Evolutionary conservation across 2,797 vertebrate species (phyloP), one percentile per base, ranked within the genome.

Genomic region (Sebastolobus altivelis): DNA sequence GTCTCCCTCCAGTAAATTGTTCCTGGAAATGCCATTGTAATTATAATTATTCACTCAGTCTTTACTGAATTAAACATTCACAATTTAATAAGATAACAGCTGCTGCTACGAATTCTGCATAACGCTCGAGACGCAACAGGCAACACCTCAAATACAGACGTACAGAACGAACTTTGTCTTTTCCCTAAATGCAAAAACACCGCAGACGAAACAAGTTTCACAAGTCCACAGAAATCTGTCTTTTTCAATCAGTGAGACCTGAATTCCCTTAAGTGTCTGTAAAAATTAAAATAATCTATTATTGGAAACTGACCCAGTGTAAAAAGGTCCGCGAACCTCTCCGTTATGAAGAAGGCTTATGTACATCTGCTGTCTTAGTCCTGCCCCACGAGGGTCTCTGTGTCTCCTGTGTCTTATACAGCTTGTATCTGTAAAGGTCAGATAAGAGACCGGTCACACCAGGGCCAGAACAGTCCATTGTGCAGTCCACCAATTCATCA

Each of bases 391-490:
- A 88, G 86, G 76, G 80, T 87, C 76, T 90, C 77, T 37, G 62
- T 81, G 87, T 87, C 89, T 91, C 87, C 63, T 80, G 88, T 72
- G 89, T 92, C 82, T 86, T 84, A 75, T 72, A 40, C 75, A 73
- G 77, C 83, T 75, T 84, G 79, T 79, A 83, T 90, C 92, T 92
- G 91, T 82, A 91, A 93, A 94, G 91, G 92, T 94, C 92, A 93
- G 90, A 92, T 94, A 94, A 94, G 86, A 91, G 81, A 76, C 85
- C 81, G 89, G 91, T 91, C 88, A 83, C 88, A 90, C 68, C 77
- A 83, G 87, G 83, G 86, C 87, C 82, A 84, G 83, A 90, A 90
- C 84, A 84, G 72, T 74, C 84, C 78, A 88, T 92, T 93, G 90
- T 93, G 83, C 76, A 65, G 86, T 75, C 77, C 79, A 81, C 81